Evolutionary conservation across 2,113 vertebrate genomes (phyloP), one percentile per base, ranked within the genome.

Genomic region (Gasterosteus aculeatus): DNA sequence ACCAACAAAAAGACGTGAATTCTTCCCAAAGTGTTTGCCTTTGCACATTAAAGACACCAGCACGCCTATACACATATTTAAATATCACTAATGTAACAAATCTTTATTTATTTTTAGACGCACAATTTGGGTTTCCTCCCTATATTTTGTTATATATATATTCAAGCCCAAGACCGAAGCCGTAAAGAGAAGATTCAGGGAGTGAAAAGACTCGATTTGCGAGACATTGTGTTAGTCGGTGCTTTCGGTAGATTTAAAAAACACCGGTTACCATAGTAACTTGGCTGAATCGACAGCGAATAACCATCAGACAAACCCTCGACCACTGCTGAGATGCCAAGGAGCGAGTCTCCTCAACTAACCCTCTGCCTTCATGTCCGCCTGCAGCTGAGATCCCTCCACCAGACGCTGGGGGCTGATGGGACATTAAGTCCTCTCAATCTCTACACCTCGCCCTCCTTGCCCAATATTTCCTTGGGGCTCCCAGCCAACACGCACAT

Each of bases 391-490:
- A 94, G 96, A 67, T 96, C 96, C 76, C 96, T 97, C 75, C 97
- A 95, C 86, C 95, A 92, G 68, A 94, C 96, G 18, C 92, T 98
- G 82, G 91, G 95, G 47, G 89, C 95, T 84, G 97, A 99, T 64
- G 96, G 95, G 75, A 94, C 94, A 19, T 90, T 95, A 77, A 95
- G 93, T 88, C 96, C 96, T 67, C 94, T 98, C 81, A 98, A 94
- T 81, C 95, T 99, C 82, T 98, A 98, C 92, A 97, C 97, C 10
- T 98, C 97, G 67, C 97, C 97, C 0, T 99, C 97, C 46, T 93
- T 99, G 85, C 97, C 97, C 76, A 98, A 99, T 83, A 98, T 99
- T 92, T 98, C 96, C 85, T 88, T 98, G 92, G 97, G 97, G 72
- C 96, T 98, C 75, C 97, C 96, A 69, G 95, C 96, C 84, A 97